Conservation (phyloP, 2,888 invertebrate genomes). For the Byasa hedistus region DNA sequence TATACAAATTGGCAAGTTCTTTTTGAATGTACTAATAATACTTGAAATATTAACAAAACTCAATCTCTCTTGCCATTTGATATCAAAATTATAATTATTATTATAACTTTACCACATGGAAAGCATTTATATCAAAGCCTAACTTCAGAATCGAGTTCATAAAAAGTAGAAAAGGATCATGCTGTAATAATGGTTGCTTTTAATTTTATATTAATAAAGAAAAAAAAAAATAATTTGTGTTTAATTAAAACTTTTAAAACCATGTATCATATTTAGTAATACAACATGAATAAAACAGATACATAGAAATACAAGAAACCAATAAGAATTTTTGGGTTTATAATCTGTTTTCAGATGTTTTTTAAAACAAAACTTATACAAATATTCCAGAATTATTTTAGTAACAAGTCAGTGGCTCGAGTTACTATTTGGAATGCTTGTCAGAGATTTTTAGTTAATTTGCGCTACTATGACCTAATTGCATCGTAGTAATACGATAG, state of each 20-base stretch:
- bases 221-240: conserved; percentile 45
- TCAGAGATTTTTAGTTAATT: conserved; percentile 2
- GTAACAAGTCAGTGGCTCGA: no score
- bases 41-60: neutral
- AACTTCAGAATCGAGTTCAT: conserved; percentile 36
- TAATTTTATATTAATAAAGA: conserved; percentile 76
- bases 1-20: neutral
- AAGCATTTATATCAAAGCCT: conserved; percentile 30
- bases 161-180: conserved; percentile 59
- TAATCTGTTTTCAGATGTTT: no score
- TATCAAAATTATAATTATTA: conserved; percentile 20
- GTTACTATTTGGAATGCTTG: neutral
- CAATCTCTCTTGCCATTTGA: conserved; percentile 7
- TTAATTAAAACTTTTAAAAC: conserved; percentile 28
- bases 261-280: neutral
- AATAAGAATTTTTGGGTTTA: no score
- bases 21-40: neutral
- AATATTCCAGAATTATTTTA: no score
- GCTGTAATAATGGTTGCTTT: conserved; percentile 77
- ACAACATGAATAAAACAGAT: no score
- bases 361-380: no score
- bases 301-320: no score
- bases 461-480: conserved; percentile 19
- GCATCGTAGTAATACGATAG: neutral
- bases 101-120: conserved; percentile 11